These are phyloP conservation scores for Dendrocincla fuliginosa DNA, from an alignment of 2,797 vertebrate species.

Conservation along the genomic window DNA sequence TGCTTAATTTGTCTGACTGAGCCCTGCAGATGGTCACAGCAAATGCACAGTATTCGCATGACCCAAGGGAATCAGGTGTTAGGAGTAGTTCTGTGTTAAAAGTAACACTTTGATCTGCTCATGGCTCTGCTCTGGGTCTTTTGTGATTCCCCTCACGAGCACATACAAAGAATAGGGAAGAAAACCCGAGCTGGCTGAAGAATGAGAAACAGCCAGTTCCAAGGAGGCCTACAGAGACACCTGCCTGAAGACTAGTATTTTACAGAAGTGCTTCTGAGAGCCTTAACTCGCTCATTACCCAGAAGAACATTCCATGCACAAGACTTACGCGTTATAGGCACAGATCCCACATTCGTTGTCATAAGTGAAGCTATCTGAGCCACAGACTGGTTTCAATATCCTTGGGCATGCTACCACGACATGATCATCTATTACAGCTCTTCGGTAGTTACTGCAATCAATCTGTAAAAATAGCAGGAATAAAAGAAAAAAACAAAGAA, in stretches of 20 bases:
- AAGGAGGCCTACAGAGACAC: neutral
- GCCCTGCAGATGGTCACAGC: neutral
- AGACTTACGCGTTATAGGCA: constrained; percentile 43
- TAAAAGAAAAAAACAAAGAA: too few relatives aligned
- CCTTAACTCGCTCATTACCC: neutral
- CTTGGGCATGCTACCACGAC: neutral
- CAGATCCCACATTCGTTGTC: constrained; percentile 42
- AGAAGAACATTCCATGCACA: neutral
- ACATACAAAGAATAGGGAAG: neutral
- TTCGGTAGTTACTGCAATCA: neutral
- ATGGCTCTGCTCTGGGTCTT: neutral
- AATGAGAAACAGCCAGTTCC: neutral
- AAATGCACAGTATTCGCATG: neutral
- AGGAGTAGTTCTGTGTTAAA: neutral
- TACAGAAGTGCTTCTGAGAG: neutral
- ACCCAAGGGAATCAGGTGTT: neutral
- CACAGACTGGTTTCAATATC: constrained; percentile 34
- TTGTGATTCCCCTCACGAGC: neutral
- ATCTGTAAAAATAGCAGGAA: constrained; percentile 18
- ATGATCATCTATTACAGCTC: accelerated
- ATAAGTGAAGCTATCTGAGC: constrained; percentile 43
- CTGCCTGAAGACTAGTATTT: neutral
- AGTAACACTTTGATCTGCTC: neutral
- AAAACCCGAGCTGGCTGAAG: neutral
- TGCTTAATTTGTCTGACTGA: neutral